Percentiles rank a stretch among this genome's conserved stretches.
These are phyloP conservation scores for Temnothorax unifasciatus DNA, from an alignment of 2,888 invertebrate genomes.

Conservation along the genomic window DNA sequence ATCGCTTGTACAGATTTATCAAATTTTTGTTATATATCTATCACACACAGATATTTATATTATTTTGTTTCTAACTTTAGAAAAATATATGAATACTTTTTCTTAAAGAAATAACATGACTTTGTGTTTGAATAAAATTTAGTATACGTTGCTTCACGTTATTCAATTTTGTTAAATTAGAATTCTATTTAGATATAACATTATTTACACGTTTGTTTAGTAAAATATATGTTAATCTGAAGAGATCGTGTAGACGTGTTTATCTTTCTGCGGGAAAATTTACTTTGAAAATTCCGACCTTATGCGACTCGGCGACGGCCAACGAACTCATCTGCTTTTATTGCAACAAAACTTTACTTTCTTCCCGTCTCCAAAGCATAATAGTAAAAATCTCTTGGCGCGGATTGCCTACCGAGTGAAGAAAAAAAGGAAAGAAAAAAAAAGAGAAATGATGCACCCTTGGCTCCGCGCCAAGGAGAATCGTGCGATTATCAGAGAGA, in stretches of 20 bases:
- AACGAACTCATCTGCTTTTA: conserved; percentile 35
- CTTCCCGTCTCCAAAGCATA: background rate
- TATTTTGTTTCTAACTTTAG: background rate
- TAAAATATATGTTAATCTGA: background rate
- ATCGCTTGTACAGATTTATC: background rate
- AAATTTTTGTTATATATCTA: background rate
- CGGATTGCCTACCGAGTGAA: conserved; percentile 34
- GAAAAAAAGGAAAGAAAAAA: conserved; percentile 16
- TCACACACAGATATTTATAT: background rate
- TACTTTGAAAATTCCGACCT: conserved; percentile 8
- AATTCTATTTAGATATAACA: background rate
- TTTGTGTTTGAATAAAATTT: background rate
- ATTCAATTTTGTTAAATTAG: background rate
- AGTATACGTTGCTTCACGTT: background rate
- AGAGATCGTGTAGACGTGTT: background rate
- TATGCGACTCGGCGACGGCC: background rate
- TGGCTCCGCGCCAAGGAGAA: conserved; percentile 23
- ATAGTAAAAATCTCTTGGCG: conserved; percentile 48
- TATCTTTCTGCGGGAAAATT: background rate
- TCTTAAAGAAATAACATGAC: background rate
- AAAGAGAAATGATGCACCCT: conserved; percentile 15
- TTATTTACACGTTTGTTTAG: background rate
- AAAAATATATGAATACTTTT: background rate
- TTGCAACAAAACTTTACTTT: conserved; percentile 20
- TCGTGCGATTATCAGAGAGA: conserved; percentile 5